Evolutionary conservation across 1,140 invertebrate genomes (phyloP).

Genomic region (Caenorhabditis latens): DNA sequence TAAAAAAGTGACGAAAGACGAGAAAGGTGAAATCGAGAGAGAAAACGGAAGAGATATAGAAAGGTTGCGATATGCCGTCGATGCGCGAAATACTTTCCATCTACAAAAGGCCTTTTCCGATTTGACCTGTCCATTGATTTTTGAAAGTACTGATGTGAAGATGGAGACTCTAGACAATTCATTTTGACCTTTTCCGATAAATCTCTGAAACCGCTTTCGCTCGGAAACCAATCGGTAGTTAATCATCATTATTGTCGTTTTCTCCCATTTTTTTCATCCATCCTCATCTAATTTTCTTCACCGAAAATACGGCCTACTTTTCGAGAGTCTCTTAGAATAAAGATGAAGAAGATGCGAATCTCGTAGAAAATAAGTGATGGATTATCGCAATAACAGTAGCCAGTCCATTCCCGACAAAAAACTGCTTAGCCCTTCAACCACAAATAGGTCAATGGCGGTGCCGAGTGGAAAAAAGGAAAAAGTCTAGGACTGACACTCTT

Average conservation of each 20-base stretch:
- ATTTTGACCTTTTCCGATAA: slow-evolving; percentile 24
- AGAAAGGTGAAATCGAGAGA: slow-evolving; percentile 38
- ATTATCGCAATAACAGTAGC: slow-evolving; percentile 32
- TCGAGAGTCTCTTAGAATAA: neutral
- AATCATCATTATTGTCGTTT: neutral
- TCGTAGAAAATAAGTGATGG: slow-evolving; percentile 54
- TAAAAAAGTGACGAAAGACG: neutral
- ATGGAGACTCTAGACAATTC: neutral
- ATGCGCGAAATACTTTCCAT: slow-evolving; percentile 7
- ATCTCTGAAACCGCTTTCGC: neutral
- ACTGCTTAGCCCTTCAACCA: neutral
- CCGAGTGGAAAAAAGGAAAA: slow-evolving; percentile 12
- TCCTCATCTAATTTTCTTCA: neutral
- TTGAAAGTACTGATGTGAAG: neutral
- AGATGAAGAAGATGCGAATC: slow-evolving; percentile 44
- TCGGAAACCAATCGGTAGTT: neutral
- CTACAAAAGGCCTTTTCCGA: neutral
- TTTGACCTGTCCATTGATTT: neutral
- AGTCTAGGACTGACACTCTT: neutral
- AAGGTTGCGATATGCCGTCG: slow-evolving; percentile 11
- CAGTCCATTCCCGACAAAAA: neutral
- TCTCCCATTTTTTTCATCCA: neutral
- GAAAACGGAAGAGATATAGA: slow-evolving; percentile 9
- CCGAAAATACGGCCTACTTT: slow-evolving; percentile 51
- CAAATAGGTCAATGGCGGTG: slow-evolving; percentile 53